Evolutionary conservation across 2,888 invertebrate genomes (phyloP).

Genomic region (Nemotelus pantherinus): DNA sequence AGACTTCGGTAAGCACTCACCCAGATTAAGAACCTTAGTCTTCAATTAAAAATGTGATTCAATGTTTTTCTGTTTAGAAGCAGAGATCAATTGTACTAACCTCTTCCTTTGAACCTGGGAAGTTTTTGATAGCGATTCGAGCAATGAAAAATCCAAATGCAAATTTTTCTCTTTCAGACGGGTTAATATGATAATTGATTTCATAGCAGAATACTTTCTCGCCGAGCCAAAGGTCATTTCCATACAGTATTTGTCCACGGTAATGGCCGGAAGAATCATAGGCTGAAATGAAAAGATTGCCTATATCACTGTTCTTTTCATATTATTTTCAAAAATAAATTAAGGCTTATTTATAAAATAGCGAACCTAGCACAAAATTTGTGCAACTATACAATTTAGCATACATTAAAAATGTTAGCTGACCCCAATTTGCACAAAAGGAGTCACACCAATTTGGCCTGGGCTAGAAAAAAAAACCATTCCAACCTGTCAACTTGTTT

Average conservation of each 20-base stretch:
- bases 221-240: constrained; percentile 85
- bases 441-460: no score
- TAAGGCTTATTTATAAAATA: no score
- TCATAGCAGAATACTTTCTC: constrained; percentile 77
- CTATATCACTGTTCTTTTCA: not conserved
- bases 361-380: no score
- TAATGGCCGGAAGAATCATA: constrained; percentile 84
- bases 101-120: not conserved
- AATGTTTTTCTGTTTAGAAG: not conserved
- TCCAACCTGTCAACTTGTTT: no score
- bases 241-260: constrained; percentile 79
- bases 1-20: constrained; percentile 78
- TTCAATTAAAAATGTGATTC: constrained; percentile 56
- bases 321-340: no score
- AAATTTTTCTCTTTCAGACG: constrained; percentile 57
- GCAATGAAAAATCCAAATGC: constrained; percentile 62
- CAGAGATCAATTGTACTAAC: not conserved
- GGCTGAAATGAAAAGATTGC: constrained; percentile 65
- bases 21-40: constrained; percentile 76
- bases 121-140: constrained; percentile 51
- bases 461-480: no score
- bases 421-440: no score
- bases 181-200: constrained; percentile 58
- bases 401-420: no score
- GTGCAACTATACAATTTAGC: no score